Percentiles rank a stretch among this genome's conserved stretches.
phyloP scores from a whole-genome alignment of 2,888 invertebrate species.

The Polyommatus icarus region DNA sequence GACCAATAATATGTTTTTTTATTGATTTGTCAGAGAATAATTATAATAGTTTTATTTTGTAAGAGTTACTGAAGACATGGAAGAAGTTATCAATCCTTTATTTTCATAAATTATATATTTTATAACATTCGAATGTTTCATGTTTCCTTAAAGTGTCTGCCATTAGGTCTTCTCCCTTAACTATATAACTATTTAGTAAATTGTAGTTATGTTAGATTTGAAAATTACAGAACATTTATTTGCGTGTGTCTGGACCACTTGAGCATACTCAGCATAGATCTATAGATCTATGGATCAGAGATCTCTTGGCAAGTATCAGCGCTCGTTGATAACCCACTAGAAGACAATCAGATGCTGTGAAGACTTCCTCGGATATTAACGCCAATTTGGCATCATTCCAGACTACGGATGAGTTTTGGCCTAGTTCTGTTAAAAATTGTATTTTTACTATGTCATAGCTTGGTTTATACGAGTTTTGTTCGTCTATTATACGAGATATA shows the following conservation, averaged over 20 bases:
- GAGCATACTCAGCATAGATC: neutral
- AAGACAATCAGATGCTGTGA: constrained; percentile 37
- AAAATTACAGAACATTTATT: constrained; percentile 18
- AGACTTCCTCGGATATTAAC: constrained; percentile 39
- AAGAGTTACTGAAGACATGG: too few relatives aligned
- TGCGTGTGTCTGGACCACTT: constrained; percentile 27
- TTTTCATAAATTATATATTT: too few relatives aligned
- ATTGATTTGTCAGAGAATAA: too few relatives aligned
- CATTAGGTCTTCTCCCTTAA: too few relatives aligned
- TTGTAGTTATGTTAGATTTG: neutral
- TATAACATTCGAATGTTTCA: too few relatives aligned
- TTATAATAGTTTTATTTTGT: too few relatives aligned
- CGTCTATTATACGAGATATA: neutral
- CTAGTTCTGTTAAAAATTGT: constrained; percentile 22
- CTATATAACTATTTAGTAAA: too few relatives aligned
- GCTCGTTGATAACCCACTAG: constrained; percentile 40
- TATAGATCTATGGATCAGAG: constrained; percentile 20
- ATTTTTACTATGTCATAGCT: constrained; percentile 30
- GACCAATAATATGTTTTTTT: too few relatives aligned
- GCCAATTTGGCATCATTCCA: constrained; percentile 42
- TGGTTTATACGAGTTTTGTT: neutral
- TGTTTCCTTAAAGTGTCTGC: too few relatives aligned
- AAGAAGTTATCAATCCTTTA: too few relatives aligned
- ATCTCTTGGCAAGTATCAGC: constrained; percentile 42
- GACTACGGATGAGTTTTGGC: constrained; percentile 17